phyloP scores from a whole-genome alignment of 2,797 vertebrate genomes.

The Gallinago stenura region DNA sequence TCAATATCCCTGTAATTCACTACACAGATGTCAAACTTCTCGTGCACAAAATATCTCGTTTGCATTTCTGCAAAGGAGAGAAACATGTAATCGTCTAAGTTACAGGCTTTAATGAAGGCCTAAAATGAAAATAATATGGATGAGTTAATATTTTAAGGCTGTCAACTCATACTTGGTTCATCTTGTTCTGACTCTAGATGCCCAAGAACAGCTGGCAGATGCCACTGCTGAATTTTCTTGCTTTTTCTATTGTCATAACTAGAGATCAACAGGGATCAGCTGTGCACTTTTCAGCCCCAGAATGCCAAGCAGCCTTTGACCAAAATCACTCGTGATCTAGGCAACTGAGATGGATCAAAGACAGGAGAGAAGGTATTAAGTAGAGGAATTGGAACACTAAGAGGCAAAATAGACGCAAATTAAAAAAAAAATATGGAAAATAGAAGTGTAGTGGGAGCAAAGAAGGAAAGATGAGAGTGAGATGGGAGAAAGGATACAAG shows the following conservation, averaged over 20 bases:
- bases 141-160: background rate
- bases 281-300: background rate
- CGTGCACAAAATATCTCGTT: background rate
- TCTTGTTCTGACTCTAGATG: background rate
- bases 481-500: background rate
- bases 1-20: background rate
- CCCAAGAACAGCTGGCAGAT: background rate
- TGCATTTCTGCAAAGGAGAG: background rate
- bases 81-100: background rate
- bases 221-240: background rate
- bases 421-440: background rate
- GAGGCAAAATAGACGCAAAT: background rate
- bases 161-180: background rate
- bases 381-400: background rate
- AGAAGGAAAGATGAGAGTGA: background rate
- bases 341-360: background rate
- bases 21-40: background rate
- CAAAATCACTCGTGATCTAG: background rate
- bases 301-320: background rate
- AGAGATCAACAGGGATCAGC: background rate
- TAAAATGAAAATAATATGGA: background rate
- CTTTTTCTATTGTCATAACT: background rate
- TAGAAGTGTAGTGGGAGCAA: background rate
- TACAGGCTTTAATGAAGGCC: background rate
- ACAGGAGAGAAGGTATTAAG: background rate